Conservation (phyloP, 2,113 vertebrate genomes). For the Camelus bactrianus region DNA sequence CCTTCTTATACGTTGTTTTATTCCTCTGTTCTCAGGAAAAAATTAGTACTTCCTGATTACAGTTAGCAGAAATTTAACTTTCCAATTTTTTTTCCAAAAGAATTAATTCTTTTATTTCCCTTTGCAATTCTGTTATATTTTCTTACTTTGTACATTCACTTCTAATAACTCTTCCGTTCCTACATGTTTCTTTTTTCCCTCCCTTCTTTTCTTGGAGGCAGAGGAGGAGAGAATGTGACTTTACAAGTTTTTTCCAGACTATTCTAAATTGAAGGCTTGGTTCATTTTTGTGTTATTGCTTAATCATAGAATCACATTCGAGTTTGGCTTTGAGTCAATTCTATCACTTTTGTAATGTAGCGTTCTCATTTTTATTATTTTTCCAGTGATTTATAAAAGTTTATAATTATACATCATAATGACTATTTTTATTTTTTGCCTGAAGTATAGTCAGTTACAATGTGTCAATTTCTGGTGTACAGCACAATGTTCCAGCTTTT, state of each 20-base stretch:
- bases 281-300: not conserved
- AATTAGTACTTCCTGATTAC: not conserved
- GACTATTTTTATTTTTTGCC: not conserved
- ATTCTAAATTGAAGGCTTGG: not conserved
- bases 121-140: not conserved
- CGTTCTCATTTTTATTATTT: slow-evolving; percentile 11
- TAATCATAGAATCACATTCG: not conserved
- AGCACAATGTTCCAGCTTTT: not conserved
- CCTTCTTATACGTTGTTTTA: not conserved
- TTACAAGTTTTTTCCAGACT: not conserved
- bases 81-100: not conserved
- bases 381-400: not conserved
- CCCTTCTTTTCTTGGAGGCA: not conserved
- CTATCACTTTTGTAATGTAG: not conserved
- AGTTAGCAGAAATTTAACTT: slow-evolving; percentile 6
- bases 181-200: not conserved
- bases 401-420: not conserved
- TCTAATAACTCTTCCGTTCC: not conserved
- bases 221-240: not conserved
- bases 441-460: no score
- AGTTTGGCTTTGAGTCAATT: not conserved
- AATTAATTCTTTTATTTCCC: not conserved
- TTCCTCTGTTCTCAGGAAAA: not conserved
- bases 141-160: not conserved
- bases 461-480: no score